Conservation (phyloP, 2,797 vertebrate genomes). For the Malurus leucopterus region DNA sequence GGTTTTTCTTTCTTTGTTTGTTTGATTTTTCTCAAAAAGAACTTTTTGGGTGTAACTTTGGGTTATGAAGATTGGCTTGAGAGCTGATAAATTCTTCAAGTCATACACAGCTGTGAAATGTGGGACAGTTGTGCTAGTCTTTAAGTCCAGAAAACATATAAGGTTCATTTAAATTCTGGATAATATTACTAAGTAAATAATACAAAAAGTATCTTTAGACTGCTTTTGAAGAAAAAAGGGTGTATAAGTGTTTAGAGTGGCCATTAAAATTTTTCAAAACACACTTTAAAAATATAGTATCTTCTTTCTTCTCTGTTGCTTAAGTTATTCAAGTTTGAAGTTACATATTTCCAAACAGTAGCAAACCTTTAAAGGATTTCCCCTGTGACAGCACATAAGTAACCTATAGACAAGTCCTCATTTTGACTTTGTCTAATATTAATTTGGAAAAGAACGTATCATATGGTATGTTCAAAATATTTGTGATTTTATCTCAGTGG, state of each 20-base stretch:
- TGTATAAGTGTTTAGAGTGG: not conserved
- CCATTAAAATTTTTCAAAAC: not conserved
- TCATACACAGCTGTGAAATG: not conserved
- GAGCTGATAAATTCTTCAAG: not conserved
- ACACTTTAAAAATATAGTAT: not conserved
- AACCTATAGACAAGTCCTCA: not conserved
- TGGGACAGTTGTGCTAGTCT: not conserved
- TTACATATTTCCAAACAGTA: not conserved
- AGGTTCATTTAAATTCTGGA: not conserved
- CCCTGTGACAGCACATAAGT: not conserved
- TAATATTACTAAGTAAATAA: not conserved
- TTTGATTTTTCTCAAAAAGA: not conserved
- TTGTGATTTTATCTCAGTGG: constrained; percentile 43
- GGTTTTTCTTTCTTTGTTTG: not conserved
- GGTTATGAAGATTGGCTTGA: not conserved
- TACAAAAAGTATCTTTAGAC: not conserved
- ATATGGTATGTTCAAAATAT: constrained; percentile 38
- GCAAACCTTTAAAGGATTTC: not conserved
- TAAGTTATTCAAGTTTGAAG: not conserved
- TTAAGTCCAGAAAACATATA: not conserved
- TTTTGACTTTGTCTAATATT: not conserved
- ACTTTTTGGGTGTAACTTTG: not conserved
- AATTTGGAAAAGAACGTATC: constrained; percentile 21
- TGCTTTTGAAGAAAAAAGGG: not conserved
- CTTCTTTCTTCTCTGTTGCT: not conserved